Conservation (phyloP, 2,797 vertebrate genomes). For the Babyrousa celebensis region DNA sequence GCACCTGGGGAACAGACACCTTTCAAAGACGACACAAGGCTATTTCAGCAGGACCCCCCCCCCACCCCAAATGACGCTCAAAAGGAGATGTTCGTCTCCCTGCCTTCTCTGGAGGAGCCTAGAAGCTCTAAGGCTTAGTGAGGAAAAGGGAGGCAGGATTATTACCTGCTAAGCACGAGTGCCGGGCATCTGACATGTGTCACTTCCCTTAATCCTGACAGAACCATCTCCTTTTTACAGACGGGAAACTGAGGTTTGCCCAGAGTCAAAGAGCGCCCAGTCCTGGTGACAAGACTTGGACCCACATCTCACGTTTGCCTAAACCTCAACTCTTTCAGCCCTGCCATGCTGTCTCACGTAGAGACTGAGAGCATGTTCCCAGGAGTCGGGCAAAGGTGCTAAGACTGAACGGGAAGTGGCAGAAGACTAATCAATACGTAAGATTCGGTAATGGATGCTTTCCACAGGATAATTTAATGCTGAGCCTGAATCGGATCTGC, state of each 20-base stretch:
- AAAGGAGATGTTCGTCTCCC: background rate
- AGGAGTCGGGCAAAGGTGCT: background rate
- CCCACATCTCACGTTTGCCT: background rate
- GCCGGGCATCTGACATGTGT: background rate
- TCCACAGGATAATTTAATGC: background rate
- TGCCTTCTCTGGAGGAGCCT: conserved; percentile 25
- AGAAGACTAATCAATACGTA: background rate
- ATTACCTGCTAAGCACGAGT: accelerated
- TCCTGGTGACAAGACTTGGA: background rate
- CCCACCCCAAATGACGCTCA: background rate
- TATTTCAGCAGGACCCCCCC: background rate
- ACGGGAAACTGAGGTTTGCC: background rate
- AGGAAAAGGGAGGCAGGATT: background rate
- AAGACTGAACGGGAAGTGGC: background rate
- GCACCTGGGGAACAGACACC: conserved; percentile 6
- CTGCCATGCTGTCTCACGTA: accelerated
- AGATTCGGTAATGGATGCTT: accelerated
- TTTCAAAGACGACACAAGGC: background rate
- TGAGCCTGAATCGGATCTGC: background rate
- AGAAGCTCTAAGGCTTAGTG: background rate
- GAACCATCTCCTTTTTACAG: background rate
- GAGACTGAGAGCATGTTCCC: background rate
- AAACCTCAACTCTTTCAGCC: background rate
- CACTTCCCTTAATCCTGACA: background rate
- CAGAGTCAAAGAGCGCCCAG: background rate